Conservation (phyloP, 2,888 invertebrate genomes). For the Trissoscelio sp. region DNA sequence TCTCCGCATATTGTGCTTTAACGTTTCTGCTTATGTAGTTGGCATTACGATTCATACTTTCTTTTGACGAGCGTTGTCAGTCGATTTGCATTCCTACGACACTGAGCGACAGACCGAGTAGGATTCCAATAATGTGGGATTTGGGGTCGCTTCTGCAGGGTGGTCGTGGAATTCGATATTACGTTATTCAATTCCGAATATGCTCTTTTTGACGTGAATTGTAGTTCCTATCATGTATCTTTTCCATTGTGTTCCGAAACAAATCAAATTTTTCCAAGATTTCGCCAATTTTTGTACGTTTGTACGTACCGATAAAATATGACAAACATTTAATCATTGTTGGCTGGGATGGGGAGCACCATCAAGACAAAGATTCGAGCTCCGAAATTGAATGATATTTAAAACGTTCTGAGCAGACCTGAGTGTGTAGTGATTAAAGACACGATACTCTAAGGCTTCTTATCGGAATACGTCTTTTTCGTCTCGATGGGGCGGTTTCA, state of each 20-base stretch:
- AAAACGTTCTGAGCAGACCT: constrained; percentile 18
- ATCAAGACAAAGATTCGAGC: neutral
- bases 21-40: constrained; percentile 64
- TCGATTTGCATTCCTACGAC: constrained; percentile 76
- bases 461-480: constrained; percentile 76
- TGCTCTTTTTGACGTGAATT: constrained; percentile 71
- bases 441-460: constrained; percentile 65
- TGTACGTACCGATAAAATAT: constrained; percentile 20
- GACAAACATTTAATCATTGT: constrained; percentile 22
- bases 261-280: constrained; percentile 52
- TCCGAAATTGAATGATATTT: constrained; percentile 36
- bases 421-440: constrained; percentile 57
- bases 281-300: constrained; percentile 35
- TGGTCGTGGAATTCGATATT: constrained; percentile 79
- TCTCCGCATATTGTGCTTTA: constrained; percentile 63
- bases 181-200: constrained; percentile 78
- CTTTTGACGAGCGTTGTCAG: constrained; percentile 71
- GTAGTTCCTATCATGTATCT: constrained; percentile 59
- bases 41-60: constrained; percentile 67
- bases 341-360: no score
- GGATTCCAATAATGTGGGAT: constrained; percentile 78
- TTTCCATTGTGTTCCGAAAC: constrained; percentile 46
- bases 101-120: constrained; percentile 71
- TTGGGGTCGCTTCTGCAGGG: constrained; percentile 71
- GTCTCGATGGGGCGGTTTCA: constrained; percentile 79